Percentiles rank a stretch among this genome's conserved stretches.
phyloP scores from a whole-genome alignment of 2,797 vertebrate genomes.

The Atherinosoma microstoma region DNA sequence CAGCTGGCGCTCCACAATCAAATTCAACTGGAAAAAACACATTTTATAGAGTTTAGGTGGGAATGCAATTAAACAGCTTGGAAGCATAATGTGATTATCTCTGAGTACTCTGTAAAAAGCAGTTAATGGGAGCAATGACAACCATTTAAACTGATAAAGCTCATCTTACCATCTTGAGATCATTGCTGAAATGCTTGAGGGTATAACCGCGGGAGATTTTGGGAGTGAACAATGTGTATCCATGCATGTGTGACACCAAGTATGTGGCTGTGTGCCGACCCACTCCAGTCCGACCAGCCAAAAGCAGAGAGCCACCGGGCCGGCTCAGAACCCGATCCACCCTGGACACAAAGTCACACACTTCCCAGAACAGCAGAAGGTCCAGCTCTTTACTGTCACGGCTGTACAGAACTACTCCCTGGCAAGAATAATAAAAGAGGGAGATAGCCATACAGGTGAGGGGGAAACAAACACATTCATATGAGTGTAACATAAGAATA shows the following conservation, averaged over 20 bases:
- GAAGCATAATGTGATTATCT: conserved; percentile 14
- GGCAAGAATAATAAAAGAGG: not conserved
- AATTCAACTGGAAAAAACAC: conserved; percentile 16
- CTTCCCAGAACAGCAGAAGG: conserved; percentile 94
- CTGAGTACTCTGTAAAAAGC: conserved; percentile 6
- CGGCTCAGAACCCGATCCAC: conserved; percentile 92
- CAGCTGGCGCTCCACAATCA: conserved; percentile 3
- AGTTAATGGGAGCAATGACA: conserved; percentile 2
- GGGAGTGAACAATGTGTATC: conserved; percentile 89
- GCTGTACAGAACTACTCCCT: conserved; percentile 93
- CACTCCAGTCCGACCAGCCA: conserved; percentile 94
- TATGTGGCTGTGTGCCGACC: conserved; percentile 91
- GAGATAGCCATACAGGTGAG: conserved; percentile 31
- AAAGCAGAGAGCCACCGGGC: conserved; percentile 92
- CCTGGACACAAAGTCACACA: conserved; percentile 91
- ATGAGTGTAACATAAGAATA: not conserved
- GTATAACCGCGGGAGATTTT: conserved; percentile 91
- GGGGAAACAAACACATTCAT: not conserved
- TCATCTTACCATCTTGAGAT: conserved; percentile 90
- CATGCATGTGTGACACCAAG: conserved; percentile 95
- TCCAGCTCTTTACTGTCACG: conserved; percentile 92
- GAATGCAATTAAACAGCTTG: conserved; percentile 3
- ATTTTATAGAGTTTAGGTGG: not conserved
- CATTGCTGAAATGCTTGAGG: conserved; percentile 93
- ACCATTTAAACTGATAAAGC: conserved; percentile 8